Percentiles rank a stretch among this genome's conserved stretches.
These are phyloP conservation scores for Clupea harengus DNA, from an alignment of 2,113 vertebrate genomes.

Conservation along the genomic window DNA sequence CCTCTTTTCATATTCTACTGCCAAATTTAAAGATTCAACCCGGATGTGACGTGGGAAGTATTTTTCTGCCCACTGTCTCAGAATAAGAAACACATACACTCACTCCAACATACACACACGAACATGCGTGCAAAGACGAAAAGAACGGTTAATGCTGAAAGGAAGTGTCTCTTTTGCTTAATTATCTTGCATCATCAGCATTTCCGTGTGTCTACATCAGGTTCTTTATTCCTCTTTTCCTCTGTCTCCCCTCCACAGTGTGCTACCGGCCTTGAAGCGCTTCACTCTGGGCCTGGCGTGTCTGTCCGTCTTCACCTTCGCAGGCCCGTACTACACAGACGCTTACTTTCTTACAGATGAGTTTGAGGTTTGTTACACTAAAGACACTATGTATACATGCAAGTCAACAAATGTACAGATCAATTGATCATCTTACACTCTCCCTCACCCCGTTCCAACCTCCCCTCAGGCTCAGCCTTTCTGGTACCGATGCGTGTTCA, in stretches of 20 bases:
- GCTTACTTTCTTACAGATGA: constrained; percentile 85
- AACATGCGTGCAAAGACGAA: no score
- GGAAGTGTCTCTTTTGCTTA: no score
- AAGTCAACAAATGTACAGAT: not conserved
- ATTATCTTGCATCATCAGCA: not conserved
- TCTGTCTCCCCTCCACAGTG: constrained; percentile 64
- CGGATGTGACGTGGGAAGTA: no score
- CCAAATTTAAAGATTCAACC: no score
- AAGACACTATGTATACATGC: not conserved
- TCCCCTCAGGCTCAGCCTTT: constrained; percentile 79
- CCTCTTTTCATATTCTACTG: not conserved
- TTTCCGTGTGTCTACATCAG: not conserved
- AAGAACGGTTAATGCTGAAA: not conserved
- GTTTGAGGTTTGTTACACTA: constrained; percentile 68
- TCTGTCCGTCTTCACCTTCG: constrained; percentile 80
- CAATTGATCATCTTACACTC: not conserved
- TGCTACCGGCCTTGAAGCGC: constrained; percentile 82
- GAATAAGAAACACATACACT: no score
- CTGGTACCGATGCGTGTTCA: constrained; percentile 92
- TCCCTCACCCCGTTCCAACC: not conserved
- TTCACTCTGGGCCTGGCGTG: constrained; percentile 85
- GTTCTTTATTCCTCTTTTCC: not conserved
- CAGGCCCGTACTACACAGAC: constrained; percentile 78
- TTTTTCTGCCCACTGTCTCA: no score
- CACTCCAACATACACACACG: no score